Conservation (phyloP, 2,888 invertebrate species). For the Pardosa pseudoannulata region DNA sequence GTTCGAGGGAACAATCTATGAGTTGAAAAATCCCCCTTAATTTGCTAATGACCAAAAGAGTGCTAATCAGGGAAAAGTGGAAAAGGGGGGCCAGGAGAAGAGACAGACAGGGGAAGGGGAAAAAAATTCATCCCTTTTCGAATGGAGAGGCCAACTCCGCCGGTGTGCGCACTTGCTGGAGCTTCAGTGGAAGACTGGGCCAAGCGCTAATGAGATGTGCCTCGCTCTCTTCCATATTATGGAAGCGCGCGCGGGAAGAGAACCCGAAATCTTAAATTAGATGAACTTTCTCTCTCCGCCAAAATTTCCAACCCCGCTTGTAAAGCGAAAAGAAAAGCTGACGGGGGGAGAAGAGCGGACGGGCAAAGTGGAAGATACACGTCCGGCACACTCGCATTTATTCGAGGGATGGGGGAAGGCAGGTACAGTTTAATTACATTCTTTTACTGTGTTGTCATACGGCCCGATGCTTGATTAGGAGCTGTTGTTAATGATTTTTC, state of each 20-base stretch:
- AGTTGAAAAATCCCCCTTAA: conserved; percentile 62
- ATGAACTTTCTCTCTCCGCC: conserved; percentile 15
- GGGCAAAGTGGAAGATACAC: background rate
- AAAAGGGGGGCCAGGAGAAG: background rate
- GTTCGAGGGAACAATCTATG: conserved; percentile 14
- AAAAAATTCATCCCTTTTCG: background rate
- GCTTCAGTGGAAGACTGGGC: background rate
- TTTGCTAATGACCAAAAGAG: conserved; percentile 71
- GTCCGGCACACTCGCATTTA: background rate
- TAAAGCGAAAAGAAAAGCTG: conserved; percentile 3
- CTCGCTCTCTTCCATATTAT: background rate
- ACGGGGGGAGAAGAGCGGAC: background rate
- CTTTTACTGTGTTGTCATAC: conserved; percentile 17
- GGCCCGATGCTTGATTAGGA: conserved; percentile 12
- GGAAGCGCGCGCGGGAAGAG: conserved; percentile 9
- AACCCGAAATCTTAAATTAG: conserved; percentile 17
- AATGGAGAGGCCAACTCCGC: background rate
- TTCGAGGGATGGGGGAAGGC: conserved; percentile 9
- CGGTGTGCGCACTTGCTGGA: too few relatives aligned
- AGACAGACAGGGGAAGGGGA: background rate
- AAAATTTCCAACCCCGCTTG: conserved; percentile 1
- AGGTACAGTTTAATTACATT: conserved; percentile 19
- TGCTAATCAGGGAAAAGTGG: conserved; percentile 55
- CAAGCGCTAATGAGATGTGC: conserved; percentile 9
- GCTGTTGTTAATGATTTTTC: conserved; percentile 15